Conservation (phyloP, 2,888 invertebrate species). For the Yponomeuta malinellus region DNA sequence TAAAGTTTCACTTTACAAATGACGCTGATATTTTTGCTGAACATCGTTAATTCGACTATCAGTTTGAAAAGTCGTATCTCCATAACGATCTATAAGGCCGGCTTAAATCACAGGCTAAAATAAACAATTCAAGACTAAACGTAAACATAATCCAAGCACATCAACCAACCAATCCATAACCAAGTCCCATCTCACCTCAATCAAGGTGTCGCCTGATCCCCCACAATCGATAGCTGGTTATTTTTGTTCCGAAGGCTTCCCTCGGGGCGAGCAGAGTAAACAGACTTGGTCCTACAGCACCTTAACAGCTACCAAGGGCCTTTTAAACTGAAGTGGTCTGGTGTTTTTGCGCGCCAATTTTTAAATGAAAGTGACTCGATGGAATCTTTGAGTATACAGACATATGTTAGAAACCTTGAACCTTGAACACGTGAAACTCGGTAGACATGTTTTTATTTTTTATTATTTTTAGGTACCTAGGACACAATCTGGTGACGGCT, state of each 20-base stretch:
- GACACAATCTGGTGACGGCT: too few relatives aligned
- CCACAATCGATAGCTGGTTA: not conserved
- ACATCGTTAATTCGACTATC: too few relatives aligned
- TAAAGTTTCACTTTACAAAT: too few relatives aligned
- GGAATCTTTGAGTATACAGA: not conserved
- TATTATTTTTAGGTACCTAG: too few relatives aligned
- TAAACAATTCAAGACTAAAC: too few relatives aligned
- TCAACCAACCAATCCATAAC: not conserved
- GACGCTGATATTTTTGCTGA: too few relatives aligned
- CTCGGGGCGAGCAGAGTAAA: not conserved
- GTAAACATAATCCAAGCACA: not conserved
- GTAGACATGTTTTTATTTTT: too few relatives aligned
- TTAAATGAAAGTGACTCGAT: not conserved
- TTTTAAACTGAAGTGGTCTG: not conserved
- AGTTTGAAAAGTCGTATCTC: too few relatives aligned
- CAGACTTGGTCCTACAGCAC: not conserved
- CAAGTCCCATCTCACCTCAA: not conserved
- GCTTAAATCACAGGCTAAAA: too few relatives aligned
- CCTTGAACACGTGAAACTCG: too few relatives aligned
- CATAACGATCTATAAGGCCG: too few relatives aligned
- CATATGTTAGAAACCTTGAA: too few relatives aligned
- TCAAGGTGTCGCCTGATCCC: not conserved
- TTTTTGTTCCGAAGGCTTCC: not conserved
- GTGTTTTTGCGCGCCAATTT: not conserved
- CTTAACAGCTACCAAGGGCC: not conserved